A percentile compares a stretch with the other conserved stretches of the same genome.
phyloP scores from a whole-genome alignment of 2,797 vertebrate genomes.

The Paratrypauchen microcephalus region DNA sequence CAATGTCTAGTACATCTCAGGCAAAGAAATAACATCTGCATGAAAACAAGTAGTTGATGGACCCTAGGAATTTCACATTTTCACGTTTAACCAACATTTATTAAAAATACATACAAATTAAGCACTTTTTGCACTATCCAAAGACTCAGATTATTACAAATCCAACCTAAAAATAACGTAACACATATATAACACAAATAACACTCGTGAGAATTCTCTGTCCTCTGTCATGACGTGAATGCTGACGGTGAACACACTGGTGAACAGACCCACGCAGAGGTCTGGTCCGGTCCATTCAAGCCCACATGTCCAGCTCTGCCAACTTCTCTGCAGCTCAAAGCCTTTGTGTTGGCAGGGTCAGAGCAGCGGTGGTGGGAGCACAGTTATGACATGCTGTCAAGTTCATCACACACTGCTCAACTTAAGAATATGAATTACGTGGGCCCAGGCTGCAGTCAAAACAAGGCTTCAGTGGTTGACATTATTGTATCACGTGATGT shows the following conservation, averaged over 20 bases:
- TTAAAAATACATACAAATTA: too few species aligned
- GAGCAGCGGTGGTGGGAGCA: constrained; percentile 41
- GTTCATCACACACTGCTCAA: not conserved
- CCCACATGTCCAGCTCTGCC: constrained; percentile 39
- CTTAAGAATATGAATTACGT: constrained; percentile 23
- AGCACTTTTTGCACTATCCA: too few species aligned
- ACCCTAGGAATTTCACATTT: too few species aligned
- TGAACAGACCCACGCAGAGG: constrained; percentile 65
- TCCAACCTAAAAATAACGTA: too few species aligned
- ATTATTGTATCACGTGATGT: not conserved
- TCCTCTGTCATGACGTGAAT: constrained; percentile 65
- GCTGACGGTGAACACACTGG: constrained; percentile 71
- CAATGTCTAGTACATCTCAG: too few species aligned
- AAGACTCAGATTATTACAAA: too few species aligned
- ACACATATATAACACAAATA: too few species aligned
- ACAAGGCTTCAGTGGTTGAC: constrained; percentile 2
- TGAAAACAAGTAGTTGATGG: too few species aligned
- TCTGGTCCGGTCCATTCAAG: constrained; percentile 23
- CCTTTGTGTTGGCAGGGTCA: constrained; percentile 45
- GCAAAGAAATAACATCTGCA: too few species aligned
- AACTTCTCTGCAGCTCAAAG: constrained; percentile 55
- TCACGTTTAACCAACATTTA: too few species aligned
- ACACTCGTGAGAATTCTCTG: constrained; percentile 55
- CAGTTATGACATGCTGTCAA: constrained; percentile 30
- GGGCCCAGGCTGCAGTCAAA: constrained; percentile 14